Percentiles rank a stretch among this genome's conserved stretches.
Evolutionary conservation across 2,113 vertebrate genomes (phyloP).

Genomic region (Podarcis cretensis): DNA sequence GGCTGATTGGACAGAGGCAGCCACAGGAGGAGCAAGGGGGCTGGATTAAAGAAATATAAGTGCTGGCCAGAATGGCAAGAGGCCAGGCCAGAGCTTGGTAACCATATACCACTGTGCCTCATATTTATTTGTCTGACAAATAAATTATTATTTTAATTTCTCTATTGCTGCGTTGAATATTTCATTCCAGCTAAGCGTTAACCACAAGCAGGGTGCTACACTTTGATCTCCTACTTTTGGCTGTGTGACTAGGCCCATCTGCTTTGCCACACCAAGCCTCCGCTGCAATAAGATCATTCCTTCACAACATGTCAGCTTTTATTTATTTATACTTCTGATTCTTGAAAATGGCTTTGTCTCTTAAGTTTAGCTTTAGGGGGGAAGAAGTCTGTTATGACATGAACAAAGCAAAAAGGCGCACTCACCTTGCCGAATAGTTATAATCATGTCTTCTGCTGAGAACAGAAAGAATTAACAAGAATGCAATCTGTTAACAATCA

Average conservation of each 20-base stretch:
- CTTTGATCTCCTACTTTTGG: not conserved
- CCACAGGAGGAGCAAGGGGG: too few relatives aligned
- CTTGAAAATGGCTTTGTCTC: conserved; percentile 10
- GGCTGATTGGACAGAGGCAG: too few relatives aligned
- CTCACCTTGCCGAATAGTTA: conserved; percentile 15
- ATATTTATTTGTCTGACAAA: too few relatives aligned
- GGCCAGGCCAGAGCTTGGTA: too few relatives aligned
- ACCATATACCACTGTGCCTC: too few relatives aligned
- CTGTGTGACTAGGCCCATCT: conserved; percentile 4
- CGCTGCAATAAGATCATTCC: not conserved
- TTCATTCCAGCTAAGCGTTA: too few relatives aligned
- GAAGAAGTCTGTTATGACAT: not conserved
- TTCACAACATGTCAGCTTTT: conserved; percentile 22
- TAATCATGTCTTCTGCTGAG: conserved; percentile 30
- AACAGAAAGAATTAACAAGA: conserved; percentile 20
- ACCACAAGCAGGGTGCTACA: too few relatives aligned
- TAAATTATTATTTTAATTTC: too few relatives aligned
- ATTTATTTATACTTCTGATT: not conserved
- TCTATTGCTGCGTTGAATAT: too few relatives aligned
- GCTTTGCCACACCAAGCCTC: not conserved
- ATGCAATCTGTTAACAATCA: conserved; percentile 38
- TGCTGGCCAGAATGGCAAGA: too few relatives aligned
- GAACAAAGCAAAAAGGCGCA: not conserved
- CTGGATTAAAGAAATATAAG: too few relatives aligned
- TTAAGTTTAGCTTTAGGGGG: not conserved